Conservation (phyloP, 2,888 invertebrate species). For the Matsumyia berberina region DNA sequence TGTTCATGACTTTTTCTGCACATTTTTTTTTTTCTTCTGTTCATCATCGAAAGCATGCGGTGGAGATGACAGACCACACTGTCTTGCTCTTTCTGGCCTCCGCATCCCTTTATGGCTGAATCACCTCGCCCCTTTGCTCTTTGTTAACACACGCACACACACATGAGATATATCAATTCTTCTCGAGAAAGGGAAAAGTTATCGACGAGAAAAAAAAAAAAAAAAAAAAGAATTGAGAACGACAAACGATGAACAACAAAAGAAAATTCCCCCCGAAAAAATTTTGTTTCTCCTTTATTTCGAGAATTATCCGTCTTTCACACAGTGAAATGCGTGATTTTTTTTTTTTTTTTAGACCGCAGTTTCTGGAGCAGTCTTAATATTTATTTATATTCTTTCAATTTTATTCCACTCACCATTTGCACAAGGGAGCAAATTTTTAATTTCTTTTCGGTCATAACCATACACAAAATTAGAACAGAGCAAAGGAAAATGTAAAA, state of each 20-base stretch:
- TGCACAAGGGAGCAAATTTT: conserved; percentile 25
- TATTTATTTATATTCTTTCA: conserved; percentile 2
- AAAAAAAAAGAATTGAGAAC: conserved; percentile 57
- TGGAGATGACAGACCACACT: conserved; percentile 54
- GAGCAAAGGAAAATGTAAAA: conserved; percentile 10
- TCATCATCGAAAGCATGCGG: conserved; percentile 64
- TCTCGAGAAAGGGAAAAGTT: conserved; percentile 65
- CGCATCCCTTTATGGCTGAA: conserved; percentile 51
- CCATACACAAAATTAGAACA: conserved; percentile 40
- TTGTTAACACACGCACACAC: conserved; percentile 16
- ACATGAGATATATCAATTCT: conserved; percentile 29
- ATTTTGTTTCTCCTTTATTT: conserved; percentile 64
- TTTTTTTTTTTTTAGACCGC: no score
- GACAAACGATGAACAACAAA: conserved; percentile 61
- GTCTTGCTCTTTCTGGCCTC: conserved; percentile 21
- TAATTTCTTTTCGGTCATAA: conserved; percentile 23
- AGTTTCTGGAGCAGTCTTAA: conserved; percentile 37
- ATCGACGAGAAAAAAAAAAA: conserved; percentile 33
- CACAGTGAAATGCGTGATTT: conserved; percentile 37
- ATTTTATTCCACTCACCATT: conserved; percentile 52
- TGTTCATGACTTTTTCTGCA: conserved; percentile 65
- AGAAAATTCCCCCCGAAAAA: conserved; percentile 34
- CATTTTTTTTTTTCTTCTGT: conserved; percentile 41
- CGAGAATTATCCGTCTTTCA: conserved; percentile 38
- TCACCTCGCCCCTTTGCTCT: conserved; percentile 25